Evolutionary conservation across 2,797 vertebrate species (phyloP).

Genomic region (Poecilia velifera): DNA sequence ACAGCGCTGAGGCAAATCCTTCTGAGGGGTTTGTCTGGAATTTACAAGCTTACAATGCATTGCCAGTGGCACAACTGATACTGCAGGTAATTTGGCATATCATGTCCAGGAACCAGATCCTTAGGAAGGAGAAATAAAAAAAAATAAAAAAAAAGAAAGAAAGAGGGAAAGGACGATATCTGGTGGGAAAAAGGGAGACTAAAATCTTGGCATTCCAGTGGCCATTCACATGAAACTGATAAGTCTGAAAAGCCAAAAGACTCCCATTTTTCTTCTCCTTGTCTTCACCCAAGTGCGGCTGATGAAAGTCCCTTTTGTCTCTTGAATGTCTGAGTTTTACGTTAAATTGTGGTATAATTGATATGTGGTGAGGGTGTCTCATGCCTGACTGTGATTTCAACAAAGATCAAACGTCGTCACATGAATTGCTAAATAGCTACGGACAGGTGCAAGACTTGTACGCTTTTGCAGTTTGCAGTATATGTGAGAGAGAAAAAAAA

Average conservation of each 20-base stretch:
- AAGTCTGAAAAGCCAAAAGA: slow-evolving; percentile 78
- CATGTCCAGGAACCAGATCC: slow-evolving; percentile 86
- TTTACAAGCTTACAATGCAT: slow-evolving; percentile 80
- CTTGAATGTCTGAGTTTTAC: slow-evolving; percentile 63
- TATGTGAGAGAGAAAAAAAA: slow-evolving; percentile 6
- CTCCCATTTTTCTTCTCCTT: slow-evolving; percentile 73
- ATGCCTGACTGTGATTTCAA: slow-evolving; percentile 43
- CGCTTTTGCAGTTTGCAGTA: slow-evolving; percentile 16
- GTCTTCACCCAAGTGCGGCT: slow-evolving; percentile 60
- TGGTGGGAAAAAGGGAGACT: slow-evolving; percentile 86
- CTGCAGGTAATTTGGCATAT: slow-evolving; percentile 85
- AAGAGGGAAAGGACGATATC: slow-evolving; percentile 53
- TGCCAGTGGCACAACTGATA: slow-evolving; percentile 80
- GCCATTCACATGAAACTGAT: slow-evolving; percentile 84
- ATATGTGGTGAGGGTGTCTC: slow-evolving; percentile 63
- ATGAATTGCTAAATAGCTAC: slow-evolving; percentile 32
- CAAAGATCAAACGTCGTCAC: slow-evolving; percentile 51
- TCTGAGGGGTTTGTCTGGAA: slow-evolving; percentile 74
- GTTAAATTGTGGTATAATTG: slow-evolving; percentile 70
- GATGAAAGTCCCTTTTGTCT: slow-evolving; percentile 78
- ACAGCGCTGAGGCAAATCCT: slow-evolving; percentile 76
- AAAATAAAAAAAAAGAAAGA: slow-evolving; percentile 76
- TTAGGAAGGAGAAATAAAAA: slow-evolving; percentile 81
- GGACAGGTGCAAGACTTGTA: slow-evolving; percentile 44
- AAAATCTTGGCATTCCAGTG: slow-evolving; percentile 81